Conservation (phyloP, 2,113 vertebrate species). For the Neogobius melanostomus region DNA sequence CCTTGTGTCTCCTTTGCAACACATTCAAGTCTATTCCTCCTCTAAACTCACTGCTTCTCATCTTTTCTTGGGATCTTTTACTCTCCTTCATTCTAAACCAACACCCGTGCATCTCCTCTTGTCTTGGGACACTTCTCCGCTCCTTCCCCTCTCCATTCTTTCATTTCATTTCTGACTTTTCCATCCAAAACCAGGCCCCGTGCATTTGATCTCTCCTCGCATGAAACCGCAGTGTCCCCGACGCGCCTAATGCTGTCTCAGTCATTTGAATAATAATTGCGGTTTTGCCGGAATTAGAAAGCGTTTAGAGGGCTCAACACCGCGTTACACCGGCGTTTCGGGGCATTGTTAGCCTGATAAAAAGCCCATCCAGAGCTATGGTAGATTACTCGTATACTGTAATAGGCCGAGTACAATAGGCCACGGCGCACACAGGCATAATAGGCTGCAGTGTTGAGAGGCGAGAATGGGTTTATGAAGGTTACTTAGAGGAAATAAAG, state of each 20-base stretch:
- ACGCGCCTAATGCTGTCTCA: background rate
- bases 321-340: background rate
- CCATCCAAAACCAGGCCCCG: background rate
- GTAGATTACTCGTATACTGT: background rate
- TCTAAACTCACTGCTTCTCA: background rate
- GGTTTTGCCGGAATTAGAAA: background rate
- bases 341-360: background rate
- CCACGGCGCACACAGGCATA: background rate
- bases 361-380: background rate
- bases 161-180: background rate
- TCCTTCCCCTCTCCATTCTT: background rate
- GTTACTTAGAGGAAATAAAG: conserved; percentile 6
- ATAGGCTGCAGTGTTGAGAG: background rate
- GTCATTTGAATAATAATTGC: conserved; percentile 5
- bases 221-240: background rate
- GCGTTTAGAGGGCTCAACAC: conserved; percentile 1
- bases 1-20: too few relatives aligned
- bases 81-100: background rate
- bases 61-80: background rate
- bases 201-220: background rate
- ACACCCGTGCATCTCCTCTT: background rate
- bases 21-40: background rate
- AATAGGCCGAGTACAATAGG: background rate
- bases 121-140: background rate
- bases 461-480: background rate